Percentiles rank a stretch among this genome's conserved stretches.
Evolutionary conservation across 35 echinoderm and acorn worm species (phyloP).

Genomic region (Patiria miniata): DNA sequence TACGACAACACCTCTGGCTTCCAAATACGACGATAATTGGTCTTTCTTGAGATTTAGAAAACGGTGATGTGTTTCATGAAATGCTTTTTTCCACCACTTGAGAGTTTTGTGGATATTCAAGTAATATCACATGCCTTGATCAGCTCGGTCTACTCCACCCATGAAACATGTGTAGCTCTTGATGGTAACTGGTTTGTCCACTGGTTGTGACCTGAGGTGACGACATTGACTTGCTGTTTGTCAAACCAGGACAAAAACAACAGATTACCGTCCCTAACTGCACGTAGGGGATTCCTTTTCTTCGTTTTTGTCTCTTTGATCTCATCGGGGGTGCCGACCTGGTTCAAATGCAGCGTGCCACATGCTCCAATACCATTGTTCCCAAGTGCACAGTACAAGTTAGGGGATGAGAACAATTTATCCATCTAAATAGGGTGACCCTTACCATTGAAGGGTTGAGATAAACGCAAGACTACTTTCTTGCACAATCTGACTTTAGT

Average conservation of each 20-base stretch:
- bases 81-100: too few relatives aligned
- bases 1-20: too few relatives aligned
- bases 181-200: slow-evolving; percentile 48
- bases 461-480: slow-evolving; percentile 52
- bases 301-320: slow-evolving; percentile 51
- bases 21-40: too few relatives aligned
- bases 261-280: slow-evolving; percentile 15
- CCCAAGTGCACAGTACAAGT: slow-evolving; percentile 25
- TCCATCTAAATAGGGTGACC: too few relatives aligned
- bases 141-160: slow-evolving; percentile 72
- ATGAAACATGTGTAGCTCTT: slow-evolving; percentile 60
- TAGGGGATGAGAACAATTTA: slow-evolving; percentile 59
- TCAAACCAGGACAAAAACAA: slow-evolving; percentile 43
- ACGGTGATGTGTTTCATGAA: slow-evolving; percentile 43
- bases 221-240: slow-evolving; percentile 20
- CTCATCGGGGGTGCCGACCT: slow-evolving; percentile 9
- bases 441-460: too few relatives aligned
- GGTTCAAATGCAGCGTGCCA: slow-evolving; percentile 40
- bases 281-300: slow-evolving; percentile 14
- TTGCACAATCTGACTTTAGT: too few relatives aligned
- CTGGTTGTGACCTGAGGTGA: slow-evolving; percentile 43
- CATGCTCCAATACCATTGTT: slow-evolving; percentile 43
- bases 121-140: slow-evolving; percentile 46
- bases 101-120: slow-evolving; percentile 51
- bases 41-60: too few relatives aligned